Base-by-base conservation (phyloP, 2,888 invertebrate genomes). In the Andrena flavipes region DNA sequence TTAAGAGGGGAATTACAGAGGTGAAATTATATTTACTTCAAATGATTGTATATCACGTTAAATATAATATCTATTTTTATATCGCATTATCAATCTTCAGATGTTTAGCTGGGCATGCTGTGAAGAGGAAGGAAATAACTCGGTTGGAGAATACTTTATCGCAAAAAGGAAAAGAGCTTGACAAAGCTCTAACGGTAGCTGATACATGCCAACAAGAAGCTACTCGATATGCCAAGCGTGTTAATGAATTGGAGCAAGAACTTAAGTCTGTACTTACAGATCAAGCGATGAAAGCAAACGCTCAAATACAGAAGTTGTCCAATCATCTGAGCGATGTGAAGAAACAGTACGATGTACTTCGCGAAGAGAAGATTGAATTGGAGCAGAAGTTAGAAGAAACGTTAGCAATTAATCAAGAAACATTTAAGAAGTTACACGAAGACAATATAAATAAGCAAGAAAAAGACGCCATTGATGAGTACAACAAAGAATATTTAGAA, bases 101-200 rank as follows among this genome's bases (percentile, higher is more conserved):
- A 35, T 94, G 94, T 26, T 88, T 95, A 23, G 92, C 92, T 20
- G 94, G 93, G 26, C 94, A 95, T 59, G 94, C 94, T 72, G 89
- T 90, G 1, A 95, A 95, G 84, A 92, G 95, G n/a, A 95, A 95
- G 79, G 95, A 95, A 86, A 95, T 95, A 54, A 94, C 93, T n/a
- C 93, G 93, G 59, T 86, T 95, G 30, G 94, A 95, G 77, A 93
- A 94, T 85, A 90, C 88, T 48, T 80, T 94, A 3, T 85, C 90
- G 0, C 92, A 93, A 73, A 93, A 92, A 81, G 94, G 95, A 80
- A 87, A 94, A 49, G 93, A 94, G 65, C 76, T 92, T 4, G 87
- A 90, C 1, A 92, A 93, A 81, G 91, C 92, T n/a, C 78, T 86
- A 64, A 80, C 73, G 42, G 73, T 87, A 42, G 86, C 88, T 4